phyloP scores from a whole-genome alignment of 2,113 vertebrate genomes.

The Cyanoramphus novaezelandiae region DNA sequence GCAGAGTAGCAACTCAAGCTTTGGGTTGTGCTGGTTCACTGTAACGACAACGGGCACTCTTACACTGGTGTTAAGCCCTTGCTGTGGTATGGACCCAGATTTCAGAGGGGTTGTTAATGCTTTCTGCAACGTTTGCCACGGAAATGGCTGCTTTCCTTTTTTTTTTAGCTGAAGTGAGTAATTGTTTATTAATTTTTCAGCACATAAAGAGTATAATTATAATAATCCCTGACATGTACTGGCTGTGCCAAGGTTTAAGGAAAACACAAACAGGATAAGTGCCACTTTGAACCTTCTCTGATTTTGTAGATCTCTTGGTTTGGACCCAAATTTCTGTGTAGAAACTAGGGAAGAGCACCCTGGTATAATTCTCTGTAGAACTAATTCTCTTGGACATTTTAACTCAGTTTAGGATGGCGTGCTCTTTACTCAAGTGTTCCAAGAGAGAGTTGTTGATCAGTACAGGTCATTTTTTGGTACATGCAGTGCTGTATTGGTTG shows the following conservation, averaged over 20 bases:
- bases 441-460: not conserved
- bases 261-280: constrained; percentile 13
- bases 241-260: constrained; percentile 50
- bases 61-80: not conserved
- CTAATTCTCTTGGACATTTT: not conserved
- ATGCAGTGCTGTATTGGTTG: not conserved
- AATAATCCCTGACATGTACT: constrained; percentile 63
- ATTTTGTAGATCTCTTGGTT: not conserved
- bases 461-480: not conserved
- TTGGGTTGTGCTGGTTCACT: not conserved
- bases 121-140: constrained; percentile 42
- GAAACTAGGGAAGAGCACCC: not conserved
- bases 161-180: constrained; percentile 25
- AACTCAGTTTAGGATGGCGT: not conserved
- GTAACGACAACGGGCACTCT: not conserved
- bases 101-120: constrained; percentile 1
- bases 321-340: not conserved
- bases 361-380: not conserved
- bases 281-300: not conserved
- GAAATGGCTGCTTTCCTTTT: constrained; percentile 21
- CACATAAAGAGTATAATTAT: constrained; percentile 64
- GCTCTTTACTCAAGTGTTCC: not conserved
- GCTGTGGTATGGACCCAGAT: not conserved
- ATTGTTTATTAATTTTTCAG: constrained; percentile 72
- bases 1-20: not conserved